These are phyloP conservation scores for Sinohyriopsis cumingii DNA, from an alignment of 2,888 invertebrate genomes.

Conservation along the genomic window DNA sequence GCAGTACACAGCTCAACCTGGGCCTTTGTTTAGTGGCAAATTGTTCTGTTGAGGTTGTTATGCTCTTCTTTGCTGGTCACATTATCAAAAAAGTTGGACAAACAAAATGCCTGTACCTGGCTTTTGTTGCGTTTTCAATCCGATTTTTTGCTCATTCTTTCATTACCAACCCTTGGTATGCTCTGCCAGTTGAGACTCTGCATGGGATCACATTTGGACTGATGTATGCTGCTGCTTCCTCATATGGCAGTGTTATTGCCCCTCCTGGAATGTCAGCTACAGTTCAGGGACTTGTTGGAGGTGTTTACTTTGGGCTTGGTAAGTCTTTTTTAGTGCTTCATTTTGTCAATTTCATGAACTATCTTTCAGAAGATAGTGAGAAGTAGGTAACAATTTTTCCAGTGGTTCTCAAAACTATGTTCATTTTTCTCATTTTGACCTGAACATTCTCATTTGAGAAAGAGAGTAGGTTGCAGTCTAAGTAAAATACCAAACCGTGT, in stretches of 20 bases:
- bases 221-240: conserved; percentile 93
- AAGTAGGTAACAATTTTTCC: neutral
- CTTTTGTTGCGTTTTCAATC: conserved; percentile 84
- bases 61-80: conserved; percentile 84
- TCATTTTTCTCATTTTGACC: neutral
- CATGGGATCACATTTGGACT: conserved; percentile 92
- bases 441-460: neutral
- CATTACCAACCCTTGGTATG: conserved; percentile 86
- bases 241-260: conserved; percentile 87
- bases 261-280: conserved; percentile 89
- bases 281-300: conserved; percentile 88
- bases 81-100: conserved; percentile 85
- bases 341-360: neutral
- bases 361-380: neutral
- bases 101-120: conserved; percentile 86
- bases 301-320: conserved; percentile 92
- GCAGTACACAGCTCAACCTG: conserved; percentile 54
- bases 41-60: conserved; percentile 56
- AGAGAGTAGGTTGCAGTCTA: neutral
- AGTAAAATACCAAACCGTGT: no score
- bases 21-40: conserved; percentile 60
- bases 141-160: conserved; percentile 88
- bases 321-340: conserved; percentile 46
- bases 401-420: neutral
- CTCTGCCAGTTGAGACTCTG: conserved; percentile 86